Conservation (phyloP, 92 coral and sea anemone genomes). For the Palythoa grandiflora region DNA sequence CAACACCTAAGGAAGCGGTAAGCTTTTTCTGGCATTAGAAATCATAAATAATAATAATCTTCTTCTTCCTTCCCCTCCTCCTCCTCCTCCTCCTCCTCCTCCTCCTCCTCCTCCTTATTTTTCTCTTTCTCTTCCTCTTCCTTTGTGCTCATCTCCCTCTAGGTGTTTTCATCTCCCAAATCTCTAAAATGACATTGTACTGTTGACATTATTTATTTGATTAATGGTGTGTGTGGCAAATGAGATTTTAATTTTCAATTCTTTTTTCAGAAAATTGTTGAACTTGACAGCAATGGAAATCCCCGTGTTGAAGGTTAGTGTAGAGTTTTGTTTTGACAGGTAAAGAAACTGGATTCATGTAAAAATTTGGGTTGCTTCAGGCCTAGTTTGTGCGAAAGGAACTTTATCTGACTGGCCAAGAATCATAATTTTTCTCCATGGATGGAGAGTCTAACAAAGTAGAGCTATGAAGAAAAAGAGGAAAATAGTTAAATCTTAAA, state of each 20-base stretch:
- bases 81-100: too few relatives aligned
- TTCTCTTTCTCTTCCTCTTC: too few relatives aligned
- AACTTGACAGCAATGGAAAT: constrained; percentile 49
- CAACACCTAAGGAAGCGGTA: constrained; percentile 45
- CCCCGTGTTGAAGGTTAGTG: constrained; percentile 34
- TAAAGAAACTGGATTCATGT: too few relatives aligned
- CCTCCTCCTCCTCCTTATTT: too few relatives aligned
- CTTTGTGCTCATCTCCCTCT: too few relatives aligned
- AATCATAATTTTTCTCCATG: too few relatives aligned
- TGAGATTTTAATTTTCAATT: neutral
- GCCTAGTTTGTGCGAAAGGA: too few relatives aligned
- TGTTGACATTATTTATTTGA: neutral
- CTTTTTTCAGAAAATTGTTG: constrained; percentile 35
- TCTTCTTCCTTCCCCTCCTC: neutral
- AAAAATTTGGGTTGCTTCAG: too few relatives aligned
- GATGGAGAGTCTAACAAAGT: too few relatives aligned
- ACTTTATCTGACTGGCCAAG: too few relatives aligned
- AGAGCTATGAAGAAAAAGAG: too few relatives aligned
- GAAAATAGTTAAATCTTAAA: too few relatives aligned
- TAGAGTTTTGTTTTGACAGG: neutral
- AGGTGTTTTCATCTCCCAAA: neutral
- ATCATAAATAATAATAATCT: neutral
- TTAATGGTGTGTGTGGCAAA: neutral
- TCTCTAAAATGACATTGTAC: neutral
- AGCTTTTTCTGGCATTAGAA: neutral